Evolutionary conservation across 2,113 vertebrate genomes (phyloP).

Genomic region (Mastomys natalensis): DNA sequence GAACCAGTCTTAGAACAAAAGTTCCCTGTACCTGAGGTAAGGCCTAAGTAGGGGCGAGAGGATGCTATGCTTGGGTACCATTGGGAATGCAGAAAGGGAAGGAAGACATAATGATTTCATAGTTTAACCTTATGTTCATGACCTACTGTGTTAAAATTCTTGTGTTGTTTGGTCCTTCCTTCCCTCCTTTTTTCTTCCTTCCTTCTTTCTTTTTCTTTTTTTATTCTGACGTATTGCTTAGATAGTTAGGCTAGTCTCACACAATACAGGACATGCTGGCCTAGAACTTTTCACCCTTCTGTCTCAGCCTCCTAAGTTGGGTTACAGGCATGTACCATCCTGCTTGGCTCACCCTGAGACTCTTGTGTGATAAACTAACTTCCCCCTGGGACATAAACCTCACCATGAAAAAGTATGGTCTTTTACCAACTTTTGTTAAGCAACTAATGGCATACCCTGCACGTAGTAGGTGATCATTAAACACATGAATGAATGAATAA

Average conservation of each 20-base stretch:
- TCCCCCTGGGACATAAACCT: not conserved
- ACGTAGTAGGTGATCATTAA: not conserved
- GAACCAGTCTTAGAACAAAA: not conserved
- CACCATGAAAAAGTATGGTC: not conserved
- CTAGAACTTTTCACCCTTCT: not conserved
- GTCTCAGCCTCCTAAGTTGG: not conserved
- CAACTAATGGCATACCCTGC: not conserved
- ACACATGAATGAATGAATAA: not conserved
- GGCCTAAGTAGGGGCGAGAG: not conserved
- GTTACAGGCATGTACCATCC: no score
- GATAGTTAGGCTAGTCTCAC: not conserved
- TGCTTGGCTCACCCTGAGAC: not conserved
- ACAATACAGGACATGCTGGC: not conserved
- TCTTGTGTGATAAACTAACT: not conserved
- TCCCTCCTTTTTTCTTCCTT: not conserved
- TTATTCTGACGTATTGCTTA: not conserved
- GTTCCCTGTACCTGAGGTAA: not conserved
- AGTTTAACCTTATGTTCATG: not conserved
- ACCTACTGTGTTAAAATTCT: not conserved
- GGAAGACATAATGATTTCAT: not conserved
- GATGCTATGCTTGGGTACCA: not conserved
- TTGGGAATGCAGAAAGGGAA: slow-evolving; percentile 12
- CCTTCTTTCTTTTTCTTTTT: not conserved
- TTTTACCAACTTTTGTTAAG: slow-evolving; percentile 3
- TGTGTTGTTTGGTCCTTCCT: not conserved